Percentiles rank a stretch among this genome's conserved stretches.
Evolutionary conservation across 2,113 vertebrate genomes (phyloP).

Genomic region (Eudorcas thomsonii): DNA sequence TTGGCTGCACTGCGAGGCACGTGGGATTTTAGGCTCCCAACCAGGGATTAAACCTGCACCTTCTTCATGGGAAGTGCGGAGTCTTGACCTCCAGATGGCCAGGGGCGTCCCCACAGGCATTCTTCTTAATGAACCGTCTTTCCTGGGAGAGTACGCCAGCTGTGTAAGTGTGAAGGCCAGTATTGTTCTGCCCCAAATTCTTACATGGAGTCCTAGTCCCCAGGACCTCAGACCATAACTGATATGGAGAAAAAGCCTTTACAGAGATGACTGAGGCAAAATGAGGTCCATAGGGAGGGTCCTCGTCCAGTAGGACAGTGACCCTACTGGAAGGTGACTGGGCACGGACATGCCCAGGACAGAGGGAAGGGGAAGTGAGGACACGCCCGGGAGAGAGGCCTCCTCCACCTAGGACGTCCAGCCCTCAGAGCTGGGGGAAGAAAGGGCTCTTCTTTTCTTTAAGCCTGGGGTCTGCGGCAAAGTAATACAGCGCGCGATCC

Average conservation of each 20-base stretch:
- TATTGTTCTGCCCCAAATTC: neutral
- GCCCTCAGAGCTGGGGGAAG: neutral
- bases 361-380: neutral
- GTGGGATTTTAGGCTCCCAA: neutral
- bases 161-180: rapidly evolving
- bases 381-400: too few species aligned
- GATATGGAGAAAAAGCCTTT: neutral
- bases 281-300: neutral
- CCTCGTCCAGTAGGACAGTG: neutral
- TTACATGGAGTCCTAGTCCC: neutral
- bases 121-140: neutral
- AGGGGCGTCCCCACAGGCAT: neutral
- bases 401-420: rapidly evolving
- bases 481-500: rapidly evolving
- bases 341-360: rapidly evolving
- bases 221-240: neutral
- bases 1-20: neutral
- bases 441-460: neutral
- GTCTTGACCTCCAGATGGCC: neutral
- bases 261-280: rapidly evolving
- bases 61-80: neutral
- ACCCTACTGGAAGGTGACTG: rapidly evolving
- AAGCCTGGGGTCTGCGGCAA: rapidly evolving
- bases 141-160: neutral
- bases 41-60: neutral